phyloP scores from a whole-genome alignment of 2,888 invertebrate species.

The Sphaeridia pumilis region DNA sequence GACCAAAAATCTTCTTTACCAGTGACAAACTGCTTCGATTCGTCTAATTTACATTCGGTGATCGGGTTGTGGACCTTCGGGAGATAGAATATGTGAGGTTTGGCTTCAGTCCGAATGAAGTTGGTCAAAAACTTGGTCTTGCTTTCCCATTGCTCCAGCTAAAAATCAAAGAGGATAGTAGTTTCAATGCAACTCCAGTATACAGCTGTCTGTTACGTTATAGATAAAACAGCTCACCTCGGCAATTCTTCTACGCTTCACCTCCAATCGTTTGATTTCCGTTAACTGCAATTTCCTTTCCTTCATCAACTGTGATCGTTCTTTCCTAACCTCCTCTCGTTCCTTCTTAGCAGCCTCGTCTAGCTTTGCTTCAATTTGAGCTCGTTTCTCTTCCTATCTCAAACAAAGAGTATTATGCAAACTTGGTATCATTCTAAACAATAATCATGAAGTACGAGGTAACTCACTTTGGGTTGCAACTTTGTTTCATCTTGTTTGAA shows the following conservation, averaged over 20 bases:
- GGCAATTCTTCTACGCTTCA: conserved; percentile 75
- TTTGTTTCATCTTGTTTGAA: conserved; percentile 90
- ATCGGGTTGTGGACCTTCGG: conserved; percentile 66
- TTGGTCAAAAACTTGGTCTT: conserved; percentile 62
- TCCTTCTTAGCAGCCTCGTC: conserved; percentile 82
- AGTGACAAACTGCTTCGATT: conserved; percentile 52
- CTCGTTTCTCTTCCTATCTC: conserved; percentile 63
- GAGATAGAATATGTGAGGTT: conserved; percentile 76
- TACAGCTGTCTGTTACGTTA: conserved; percentile 1
- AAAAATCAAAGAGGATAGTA: not conserved
- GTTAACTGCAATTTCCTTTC: conserved; percentile 77
- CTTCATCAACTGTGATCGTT: conserved; percentile 70
- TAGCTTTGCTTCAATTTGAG: conserved; percentile 81
- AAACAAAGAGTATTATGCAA: not conserved
- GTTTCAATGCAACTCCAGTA: no score
- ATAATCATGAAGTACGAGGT: not conserved
- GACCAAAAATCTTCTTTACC: conserved; percentile 44
- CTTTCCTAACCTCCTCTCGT: conserved; percentile 68
- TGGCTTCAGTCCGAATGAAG: conserved; percentile 75
- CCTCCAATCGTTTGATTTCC: conserved; percentile 75
- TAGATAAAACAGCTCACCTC: no score
- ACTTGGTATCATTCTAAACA: not conserved
- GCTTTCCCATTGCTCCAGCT: conserved; percentile 67
- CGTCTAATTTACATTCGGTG: conserved; percentile 53
- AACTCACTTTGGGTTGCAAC: conserved; percentile 61